These are phyloP conservation scores for Scaeva pyrastri DNA, from an alignment of 2,888 invertebrate species.

Conservation along the genomic window DNA sequence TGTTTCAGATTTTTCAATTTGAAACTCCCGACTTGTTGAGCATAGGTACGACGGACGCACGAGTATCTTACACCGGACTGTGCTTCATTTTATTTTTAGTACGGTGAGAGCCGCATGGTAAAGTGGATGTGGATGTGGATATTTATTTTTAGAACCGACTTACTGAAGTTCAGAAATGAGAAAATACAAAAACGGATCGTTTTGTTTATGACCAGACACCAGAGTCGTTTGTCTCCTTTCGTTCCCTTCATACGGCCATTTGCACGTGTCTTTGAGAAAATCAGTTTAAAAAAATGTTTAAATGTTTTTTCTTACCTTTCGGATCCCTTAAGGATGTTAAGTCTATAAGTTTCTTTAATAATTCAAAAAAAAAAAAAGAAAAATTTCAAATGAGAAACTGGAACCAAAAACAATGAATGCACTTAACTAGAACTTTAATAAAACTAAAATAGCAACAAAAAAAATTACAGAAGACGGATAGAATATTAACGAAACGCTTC, in stretches of 20 bases:
- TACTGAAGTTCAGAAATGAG: constrained; percentile 25
- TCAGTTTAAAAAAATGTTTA: neutral
- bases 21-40: constrained; percentile 1
- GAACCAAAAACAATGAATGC: constrained; percentile 2
- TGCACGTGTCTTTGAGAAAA: constrained; percentile 26
- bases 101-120: constrained; percentile 3
- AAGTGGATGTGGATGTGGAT: constrained; percentile 9
- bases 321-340: neutral
- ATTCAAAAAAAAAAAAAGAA: neutral
- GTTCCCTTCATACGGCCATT: neutral
- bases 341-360: neutral
- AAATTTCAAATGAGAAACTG: neutral
- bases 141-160: constrained; percentile 34
- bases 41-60: neutral
- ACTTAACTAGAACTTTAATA: constrained; percentile 5
- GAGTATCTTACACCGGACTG: constrained; percentile 1
- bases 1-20: neutral
- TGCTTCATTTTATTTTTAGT: constrained; percentile 30
- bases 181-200: constrained; percentile 15
- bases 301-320: constrained; percentile 13
- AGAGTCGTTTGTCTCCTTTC: constrained; percentile 17
- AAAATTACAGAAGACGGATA: constrained; percentile 17
- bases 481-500: constrained; percentile 33
- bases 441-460: neutral
- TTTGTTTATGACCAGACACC: constrained; percentile 14